These are phyloP conservation scores for Drosophila quadrilineata DNA, from an alignment of 1,140 invertebrate species.

Conservation along the genomic window DNA sequence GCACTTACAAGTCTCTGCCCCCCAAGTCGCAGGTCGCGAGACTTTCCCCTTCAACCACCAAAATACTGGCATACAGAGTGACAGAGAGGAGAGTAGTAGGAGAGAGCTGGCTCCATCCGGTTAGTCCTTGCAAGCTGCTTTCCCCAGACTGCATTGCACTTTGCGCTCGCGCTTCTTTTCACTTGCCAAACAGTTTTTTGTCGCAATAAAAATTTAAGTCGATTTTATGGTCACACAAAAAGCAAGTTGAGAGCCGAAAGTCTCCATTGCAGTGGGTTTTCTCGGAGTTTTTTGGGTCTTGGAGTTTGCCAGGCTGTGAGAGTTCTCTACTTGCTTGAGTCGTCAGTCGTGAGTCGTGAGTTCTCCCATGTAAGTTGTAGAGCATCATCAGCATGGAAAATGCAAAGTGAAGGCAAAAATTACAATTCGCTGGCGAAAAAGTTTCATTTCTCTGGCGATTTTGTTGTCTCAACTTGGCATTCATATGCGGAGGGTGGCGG, in stretches of 20 bases:
- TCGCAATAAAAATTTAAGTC: slow-evolving; percentile 74
- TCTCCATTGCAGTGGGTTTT: slow-evolving; percentile 5
- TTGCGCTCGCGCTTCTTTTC: slow-evolving; percentile 47
- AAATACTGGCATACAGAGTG: too few species aligned
- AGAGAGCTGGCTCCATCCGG: too few species aligned
- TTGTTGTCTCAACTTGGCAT: slow-evolving; percentile 69
- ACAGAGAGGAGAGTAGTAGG: too few species aligned
- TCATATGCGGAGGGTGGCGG: slow-evolving; percentile 20
- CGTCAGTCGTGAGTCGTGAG: slow-evolving; percentile 27
- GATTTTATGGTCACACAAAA: slow-evolving; percentile 66
- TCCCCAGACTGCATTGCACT: slow-evolving; percentile 39
- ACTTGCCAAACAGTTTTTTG: slow-evolving; percentile 56
- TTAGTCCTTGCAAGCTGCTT: not conserved
- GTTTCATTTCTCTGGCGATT: slow-evolving; percentile 66
- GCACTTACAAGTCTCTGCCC: slow-evolving; percentile 48
- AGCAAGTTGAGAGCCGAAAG: slow-evolving; percentile 29
- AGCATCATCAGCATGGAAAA: slow-evolving; percentile 30
- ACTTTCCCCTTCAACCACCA: not conserved
- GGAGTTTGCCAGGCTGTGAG: too few species aligned
- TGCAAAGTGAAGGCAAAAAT: slow-evolving; percentile 47
- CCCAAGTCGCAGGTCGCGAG: not conserved
- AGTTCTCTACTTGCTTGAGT: not conserved
- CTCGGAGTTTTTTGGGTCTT: not conserved
- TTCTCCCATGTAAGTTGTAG: too few species aligned
- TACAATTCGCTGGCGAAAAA: slow-evolving; percentile 47